These are phyloP conservation scores for Lydus trimaculatus DNA, from an alignment of 2,888 invertebrate species.

Conservation along the genomic window DNA sequence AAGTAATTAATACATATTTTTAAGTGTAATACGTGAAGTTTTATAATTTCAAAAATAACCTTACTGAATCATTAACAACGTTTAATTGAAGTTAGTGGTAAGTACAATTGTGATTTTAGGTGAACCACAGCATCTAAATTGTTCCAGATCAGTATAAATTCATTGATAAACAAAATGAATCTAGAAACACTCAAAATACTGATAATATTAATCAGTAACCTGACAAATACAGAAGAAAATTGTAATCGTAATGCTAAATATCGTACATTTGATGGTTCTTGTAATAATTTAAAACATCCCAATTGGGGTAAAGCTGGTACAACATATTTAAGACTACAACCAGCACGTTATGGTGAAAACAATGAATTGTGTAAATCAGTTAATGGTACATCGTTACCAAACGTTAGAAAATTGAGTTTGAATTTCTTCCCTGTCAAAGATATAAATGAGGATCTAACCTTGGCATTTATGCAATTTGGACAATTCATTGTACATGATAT, in stretches of 20 bases:
- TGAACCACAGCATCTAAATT: too few species aligned
- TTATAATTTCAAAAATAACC: too few species aligned
- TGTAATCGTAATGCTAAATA: constrained; percentile 28
- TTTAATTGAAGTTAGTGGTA: too few species aligned
- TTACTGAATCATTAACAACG: too few species aligned
- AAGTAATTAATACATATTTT: too few species aligned
- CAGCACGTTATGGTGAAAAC: constrained; percentile 35
- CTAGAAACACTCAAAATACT: not conserved
- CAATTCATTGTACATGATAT: constrained; percentile 56
- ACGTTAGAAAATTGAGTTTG: constrained; percentile 41
- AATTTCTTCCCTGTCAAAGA: constrained; percentile 39
- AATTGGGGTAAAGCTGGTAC: constrained; percentile 37
- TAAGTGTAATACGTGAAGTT: too few species aligned
- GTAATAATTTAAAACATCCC: constrained; percentile 40
- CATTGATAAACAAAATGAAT: not conserved
- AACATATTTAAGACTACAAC: constrained; percentile 33
- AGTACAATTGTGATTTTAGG: too few species aligned
- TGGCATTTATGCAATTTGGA: constrained; percentile 53
- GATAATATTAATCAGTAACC: not conserved
- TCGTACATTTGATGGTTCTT: constrained; percentile 35
- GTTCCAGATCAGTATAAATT: too few species aligned
- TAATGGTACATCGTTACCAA: constrained; percentile 42
- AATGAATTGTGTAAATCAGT: constrained; percentile 16
- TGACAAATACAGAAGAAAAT: not conserved
- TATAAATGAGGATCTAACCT: constrained; percentile 33